phyloP scores from a whole-genome alignment of 2,113 vertebrate genomes.

The Budorcas taxicolor region DNA sequence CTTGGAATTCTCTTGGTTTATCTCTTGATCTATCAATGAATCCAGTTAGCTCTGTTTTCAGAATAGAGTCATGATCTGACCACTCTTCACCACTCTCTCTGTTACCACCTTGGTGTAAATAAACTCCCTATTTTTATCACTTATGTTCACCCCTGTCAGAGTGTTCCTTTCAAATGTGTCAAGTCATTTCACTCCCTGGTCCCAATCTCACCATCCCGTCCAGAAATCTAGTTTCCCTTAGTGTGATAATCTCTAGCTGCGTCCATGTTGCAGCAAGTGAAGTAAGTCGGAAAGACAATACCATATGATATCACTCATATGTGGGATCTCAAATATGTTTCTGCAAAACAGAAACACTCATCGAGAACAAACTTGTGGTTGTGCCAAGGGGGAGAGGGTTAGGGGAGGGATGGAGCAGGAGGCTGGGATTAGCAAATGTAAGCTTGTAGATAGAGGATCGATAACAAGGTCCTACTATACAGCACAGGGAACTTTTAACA shows the following conservation, averaged over 20 bases:
- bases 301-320: neutral
- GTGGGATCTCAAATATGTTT: neutral
- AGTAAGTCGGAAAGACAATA: neutral
- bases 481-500: neutral
- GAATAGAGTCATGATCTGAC: neutral
- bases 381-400: neutral
- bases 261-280: neutral
- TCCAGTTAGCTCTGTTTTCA: neutral
- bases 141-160: fast-evolving
- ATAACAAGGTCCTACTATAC: neutral
- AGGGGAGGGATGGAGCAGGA: neutral
- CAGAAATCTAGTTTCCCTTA: neutral
- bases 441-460: neutral
- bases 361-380: neutral
- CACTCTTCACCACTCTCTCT: fast-evolving
- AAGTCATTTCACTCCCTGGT: neutral
- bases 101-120: neutral
- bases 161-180: neutral
- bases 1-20: neutral
- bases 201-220: neutral
- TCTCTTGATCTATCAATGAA: neutral
- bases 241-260: neutral
- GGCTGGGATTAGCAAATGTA: neutral
- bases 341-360: neutral
- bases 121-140: no score